Evolutionary conservation across 2,113 vertebrate species (phyloP).

Genomic region (Salminus brasiliensis): DNA sequence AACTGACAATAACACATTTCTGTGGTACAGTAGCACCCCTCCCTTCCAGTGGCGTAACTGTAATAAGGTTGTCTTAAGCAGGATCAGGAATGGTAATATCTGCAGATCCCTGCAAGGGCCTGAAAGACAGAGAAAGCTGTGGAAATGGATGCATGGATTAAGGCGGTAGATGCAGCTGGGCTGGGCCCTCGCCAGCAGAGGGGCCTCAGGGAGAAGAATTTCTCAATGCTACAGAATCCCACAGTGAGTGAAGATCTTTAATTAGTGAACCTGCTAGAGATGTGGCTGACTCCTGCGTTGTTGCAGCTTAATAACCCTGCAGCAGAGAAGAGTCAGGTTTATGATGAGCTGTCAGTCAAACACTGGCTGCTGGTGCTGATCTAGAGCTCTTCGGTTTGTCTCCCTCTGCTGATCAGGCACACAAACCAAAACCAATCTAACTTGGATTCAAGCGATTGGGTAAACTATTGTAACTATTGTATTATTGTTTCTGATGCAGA

Average conservation of each 20-base stretch:
- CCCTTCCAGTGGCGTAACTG: not conserved
- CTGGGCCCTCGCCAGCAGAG: constrained; percentile 35
- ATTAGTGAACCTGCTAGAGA: constrained; percentile 59
- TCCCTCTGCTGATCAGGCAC: constrained; percentile 13
- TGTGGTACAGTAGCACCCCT: not conserved
- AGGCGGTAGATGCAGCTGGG: constrained; percentile 41
- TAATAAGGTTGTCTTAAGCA: constrained; percentile 9
- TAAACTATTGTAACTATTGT: not conserved
- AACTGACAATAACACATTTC: not conserved
- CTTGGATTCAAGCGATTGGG: not conserved
- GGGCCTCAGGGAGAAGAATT: constrained; percentile 59
- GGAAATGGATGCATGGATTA: constrained; percentile 60
- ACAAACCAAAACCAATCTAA: not conserved
- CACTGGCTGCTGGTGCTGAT: not conserved
- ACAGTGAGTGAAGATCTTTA: constrained; percentile 62
- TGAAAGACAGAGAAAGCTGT: constrained; percentile 54
- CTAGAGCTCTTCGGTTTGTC: not conserved
- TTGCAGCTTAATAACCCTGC: not conserved
- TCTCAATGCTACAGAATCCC: constrained; percentile 60
- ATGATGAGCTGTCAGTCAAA: not conserved
- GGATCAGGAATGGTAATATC: constrained; percentile 27
- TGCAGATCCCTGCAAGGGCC: constrained; percentile 16
- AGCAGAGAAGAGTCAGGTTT: not conserved
- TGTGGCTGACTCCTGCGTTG: constrained; percentile 29
- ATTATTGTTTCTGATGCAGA: too few relatives aligned